These are phyloP conservation scores for Thalpophila matura DNA, from an alignment of 2,888 invertebrate genomes.

Conservation along the genomic window DNA sequence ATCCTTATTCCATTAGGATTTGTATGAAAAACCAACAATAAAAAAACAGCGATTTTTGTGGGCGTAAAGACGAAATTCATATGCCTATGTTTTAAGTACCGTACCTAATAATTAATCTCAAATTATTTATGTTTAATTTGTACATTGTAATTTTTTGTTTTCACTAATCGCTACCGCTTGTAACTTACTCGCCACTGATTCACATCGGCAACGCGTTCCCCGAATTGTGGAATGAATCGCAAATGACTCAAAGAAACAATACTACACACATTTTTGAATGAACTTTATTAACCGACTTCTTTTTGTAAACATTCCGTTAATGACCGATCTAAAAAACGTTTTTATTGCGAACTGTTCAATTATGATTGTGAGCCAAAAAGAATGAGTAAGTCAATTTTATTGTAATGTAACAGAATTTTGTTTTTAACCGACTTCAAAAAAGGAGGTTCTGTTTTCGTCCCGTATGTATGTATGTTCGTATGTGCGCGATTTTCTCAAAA, in stretches of 20 bases:
- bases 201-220: slow-evolving; percentile 49
- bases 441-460: background rate
- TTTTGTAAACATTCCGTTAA: slow-evolving; percentile 41
- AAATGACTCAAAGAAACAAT: slow-evolving; percentile 52
- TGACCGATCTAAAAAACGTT: slow-evolving; percentile 27
- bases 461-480: too few species aligned
- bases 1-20: too few species aligned
- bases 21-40: too few species aligned
- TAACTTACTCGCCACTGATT: slow-evolving; percentile 25
- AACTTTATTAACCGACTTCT: too few species aligned
- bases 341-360: slow-evolving; percentile 39
- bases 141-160: too few species aligned
- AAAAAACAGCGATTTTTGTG: too few species aligned
- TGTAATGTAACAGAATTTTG: background rate
- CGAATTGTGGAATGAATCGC: slow-evolving; percentile 46
- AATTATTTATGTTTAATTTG: too few species aligned
- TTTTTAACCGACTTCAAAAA: too few species aligned
- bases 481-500: too few species aligned
- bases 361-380: slow-evolving; percentile 19
- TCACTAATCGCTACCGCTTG: slow-evolving; percentile 23
- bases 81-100: too few species aligned
- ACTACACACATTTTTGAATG: slow-evolving; percentile 48
- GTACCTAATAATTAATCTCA: too few species aligned
- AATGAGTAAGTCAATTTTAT: slow-evolving; percentile 12
- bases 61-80: too few species aligned